These are phyloP conservation scores for Sebastes goodei DNA, from an alignment of 2,797 vertebrate species.

Conservation along the genomic window DNA sequence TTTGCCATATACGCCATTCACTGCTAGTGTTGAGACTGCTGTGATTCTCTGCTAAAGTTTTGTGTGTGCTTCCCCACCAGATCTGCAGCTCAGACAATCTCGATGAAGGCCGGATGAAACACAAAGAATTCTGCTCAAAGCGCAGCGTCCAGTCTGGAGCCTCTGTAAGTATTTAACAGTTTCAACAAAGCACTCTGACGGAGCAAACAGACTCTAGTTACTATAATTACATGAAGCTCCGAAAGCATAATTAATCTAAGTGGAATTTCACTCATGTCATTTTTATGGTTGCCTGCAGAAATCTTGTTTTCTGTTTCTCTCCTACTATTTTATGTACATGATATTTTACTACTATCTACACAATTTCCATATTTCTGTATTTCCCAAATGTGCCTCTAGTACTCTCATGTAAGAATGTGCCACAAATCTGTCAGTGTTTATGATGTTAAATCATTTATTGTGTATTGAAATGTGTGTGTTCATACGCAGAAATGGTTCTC, in stretches of 20 bases:
- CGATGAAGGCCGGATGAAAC: slow-evolving; percentile 60
- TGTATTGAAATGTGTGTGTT: neutral
- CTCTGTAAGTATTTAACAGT: slow-evolving; percentile 70
- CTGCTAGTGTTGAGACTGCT: neutral
- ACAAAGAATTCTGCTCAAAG: slow-evolving; percentile 81
- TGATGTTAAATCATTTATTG: neutral
- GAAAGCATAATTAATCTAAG: neutral
- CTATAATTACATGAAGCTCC: neutral
- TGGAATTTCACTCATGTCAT: neutral
- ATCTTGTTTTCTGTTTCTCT: neutral
- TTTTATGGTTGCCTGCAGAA: neutral
- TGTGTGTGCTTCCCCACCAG: slow-evolving; percentile 61
- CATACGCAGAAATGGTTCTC: slow-evolving; percentile 85
- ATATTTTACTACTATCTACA: too few relatives aligned
- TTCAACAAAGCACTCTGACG: neutral
- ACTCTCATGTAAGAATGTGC: too few relatives aligned
- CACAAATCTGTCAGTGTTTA: too few relatives aligned
- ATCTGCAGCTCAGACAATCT: slow-evolving; percentile 80
- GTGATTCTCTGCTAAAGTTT: neutral
- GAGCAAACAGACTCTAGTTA: neutral
- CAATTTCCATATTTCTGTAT: too few relatives aligned
- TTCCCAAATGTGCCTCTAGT: too few relatives aligned
- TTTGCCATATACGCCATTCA: too few relatives aligned
- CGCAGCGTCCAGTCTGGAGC: slow-evolving; percentile 59
- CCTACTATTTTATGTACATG: too few relatives aligned